A percentile compares a stretch with the other conserved stretches of the same genome.
Evolutionary conservation across 2,797 vertebrate species (phyloP).

Genomic region (Poecile montanus): DNA sequence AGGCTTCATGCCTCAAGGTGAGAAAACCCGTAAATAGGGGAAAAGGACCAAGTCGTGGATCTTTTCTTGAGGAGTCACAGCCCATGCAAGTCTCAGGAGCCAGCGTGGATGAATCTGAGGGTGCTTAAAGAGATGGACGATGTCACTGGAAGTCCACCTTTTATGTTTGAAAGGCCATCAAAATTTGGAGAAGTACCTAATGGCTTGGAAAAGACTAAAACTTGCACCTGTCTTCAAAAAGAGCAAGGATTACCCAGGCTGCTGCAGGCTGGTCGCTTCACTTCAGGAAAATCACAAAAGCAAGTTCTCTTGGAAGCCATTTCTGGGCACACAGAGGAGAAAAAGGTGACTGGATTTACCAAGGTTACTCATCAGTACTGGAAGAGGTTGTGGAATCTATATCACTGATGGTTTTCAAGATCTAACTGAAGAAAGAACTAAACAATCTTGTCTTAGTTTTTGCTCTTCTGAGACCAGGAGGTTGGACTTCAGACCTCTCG

Average conservation of each 20-base stretch:
- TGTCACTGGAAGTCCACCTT: not conserved
- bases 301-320: not conserved
- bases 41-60: not conserved
- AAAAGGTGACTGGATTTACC: not conserved
- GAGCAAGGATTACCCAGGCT: not conserved
- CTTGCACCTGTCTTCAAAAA: not conserved
- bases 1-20: not conserved
- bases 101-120: fast-evolving
- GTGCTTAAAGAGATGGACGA: not conserved
- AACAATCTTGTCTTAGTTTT: not conserved
- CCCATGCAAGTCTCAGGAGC: not conserved
- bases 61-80: not conserved
- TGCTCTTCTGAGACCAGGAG: not conserved
- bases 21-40: not conserved
- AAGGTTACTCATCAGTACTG: not conserved
- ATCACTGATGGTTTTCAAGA: not conserved
- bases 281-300: not conserved
- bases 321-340: not conserved
- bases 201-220: not conserved
- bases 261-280: not conserved
- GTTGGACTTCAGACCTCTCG: not conserved
- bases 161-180: not conserved
- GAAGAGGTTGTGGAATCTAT: not conserved
- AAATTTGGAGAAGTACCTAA: not conserved
- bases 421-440: not conserved